A percentile compares a stretch with the other conserved stretches of the same genome.
Conservation (phyloP, 1,140 invertebrate species). For the Heliconius melpomene region DNA sequence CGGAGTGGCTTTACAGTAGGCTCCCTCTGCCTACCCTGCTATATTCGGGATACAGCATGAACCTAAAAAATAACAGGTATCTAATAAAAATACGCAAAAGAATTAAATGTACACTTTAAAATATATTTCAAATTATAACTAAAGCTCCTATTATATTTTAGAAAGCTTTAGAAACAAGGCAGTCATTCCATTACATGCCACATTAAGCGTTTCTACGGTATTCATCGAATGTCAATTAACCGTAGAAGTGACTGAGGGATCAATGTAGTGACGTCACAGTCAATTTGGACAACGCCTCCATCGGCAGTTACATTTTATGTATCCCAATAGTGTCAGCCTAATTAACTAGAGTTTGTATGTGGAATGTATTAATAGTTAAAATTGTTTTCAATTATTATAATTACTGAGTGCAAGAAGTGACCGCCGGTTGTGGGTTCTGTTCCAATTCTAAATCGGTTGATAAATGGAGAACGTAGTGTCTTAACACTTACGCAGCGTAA, state of each 20-base stretch:
- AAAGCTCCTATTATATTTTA: not conserved
- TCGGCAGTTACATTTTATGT: slow-evolving; percentile 42
- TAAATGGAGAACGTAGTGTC: not conserved
- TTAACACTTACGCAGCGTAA: not conserved
- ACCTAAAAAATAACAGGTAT: no score
- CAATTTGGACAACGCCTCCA: slow-evolving; percentile 43
- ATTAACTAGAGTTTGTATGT: not conserved
- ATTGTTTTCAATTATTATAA: not conserved
- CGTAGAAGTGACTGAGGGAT: slow-evolving; percentile 15
- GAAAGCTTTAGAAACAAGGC: not conserved
- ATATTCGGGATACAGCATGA: no score
- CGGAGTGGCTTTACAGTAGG: no score
- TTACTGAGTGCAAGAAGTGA: not conserved
- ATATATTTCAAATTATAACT: not conserved
- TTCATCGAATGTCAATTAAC: slow-evolving; percentile 9
- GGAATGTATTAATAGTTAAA: not conserved
- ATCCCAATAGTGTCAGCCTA: not conserved
- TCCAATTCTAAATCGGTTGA: not conserved
- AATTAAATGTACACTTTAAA: not conserved
- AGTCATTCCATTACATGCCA: not conserved
- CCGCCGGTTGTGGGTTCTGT: not conserved
- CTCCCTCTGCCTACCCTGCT: no score
- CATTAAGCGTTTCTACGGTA: not conserved
- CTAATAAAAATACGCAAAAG: no score
- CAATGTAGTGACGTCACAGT: slow-evolving; percentile 40